Percentiles rank a stretch among this genome's conserved stretches.
phyloP scores from a whole-genome alignment of 2,113 vertebrate genomes.

The Xiphophorus couchianus region DNA sequence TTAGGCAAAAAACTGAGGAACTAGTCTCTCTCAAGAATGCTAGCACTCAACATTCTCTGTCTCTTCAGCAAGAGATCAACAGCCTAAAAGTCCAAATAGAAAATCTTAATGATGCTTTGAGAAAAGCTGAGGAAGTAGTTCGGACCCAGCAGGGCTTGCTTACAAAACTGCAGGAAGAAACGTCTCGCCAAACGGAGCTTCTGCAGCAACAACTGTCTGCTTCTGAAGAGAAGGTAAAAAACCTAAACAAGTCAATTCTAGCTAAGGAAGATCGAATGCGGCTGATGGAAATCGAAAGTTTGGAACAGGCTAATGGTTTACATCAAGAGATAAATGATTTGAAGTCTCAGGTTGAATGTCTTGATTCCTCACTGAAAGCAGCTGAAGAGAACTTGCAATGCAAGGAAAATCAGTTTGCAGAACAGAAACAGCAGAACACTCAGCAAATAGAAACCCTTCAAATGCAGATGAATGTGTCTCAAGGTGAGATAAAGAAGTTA shows the following conservation, averaged over 20 bases:
- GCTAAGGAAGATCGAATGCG: conserved; percentile 63
- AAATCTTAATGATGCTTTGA: conserved; percentile 63
- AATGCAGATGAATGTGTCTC: conserved; percentile 33
- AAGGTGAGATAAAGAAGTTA: conserved; percentile 46
- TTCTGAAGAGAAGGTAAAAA: conserved; percentile 51
- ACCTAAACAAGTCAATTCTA: conserved; percentile 72
- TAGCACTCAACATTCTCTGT: conserved; percentile 11
- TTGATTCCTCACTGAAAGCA: conserved; percentile 64
- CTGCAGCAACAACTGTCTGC: conserved; percentile 30
- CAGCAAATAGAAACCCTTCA: conserved; percentile 16
- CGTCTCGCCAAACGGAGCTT: background rate
- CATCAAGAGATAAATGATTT: conserved; percentile 69
- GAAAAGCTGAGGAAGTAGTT: conserved; percentile 69
- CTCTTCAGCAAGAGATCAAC: conserved; percentile 47
- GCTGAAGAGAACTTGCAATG: conserved; percentile 67
- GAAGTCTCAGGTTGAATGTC: conserved; percentile 72
- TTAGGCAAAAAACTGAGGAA: conserved; percentile 40
- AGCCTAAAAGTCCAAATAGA: conserved; percentile 74
- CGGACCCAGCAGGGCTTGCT: conserved; percentile 40
- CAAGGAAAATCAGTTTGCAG: conserved; percentile 37
- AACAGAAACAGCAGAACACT: conserved; percentile 31
- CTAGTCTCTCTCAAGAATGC: conserved; percentile 23
- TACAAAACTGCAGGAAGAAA: conserved; percentile 31
- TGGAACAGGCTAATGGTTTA: background rate
- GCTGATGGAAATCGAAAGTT: background rate